These are phyloP conservation scores for Eulemur macaco DNA, from an alignment of 2,113 vertebrate genomes.

Conservation along the genomic window DNA sequence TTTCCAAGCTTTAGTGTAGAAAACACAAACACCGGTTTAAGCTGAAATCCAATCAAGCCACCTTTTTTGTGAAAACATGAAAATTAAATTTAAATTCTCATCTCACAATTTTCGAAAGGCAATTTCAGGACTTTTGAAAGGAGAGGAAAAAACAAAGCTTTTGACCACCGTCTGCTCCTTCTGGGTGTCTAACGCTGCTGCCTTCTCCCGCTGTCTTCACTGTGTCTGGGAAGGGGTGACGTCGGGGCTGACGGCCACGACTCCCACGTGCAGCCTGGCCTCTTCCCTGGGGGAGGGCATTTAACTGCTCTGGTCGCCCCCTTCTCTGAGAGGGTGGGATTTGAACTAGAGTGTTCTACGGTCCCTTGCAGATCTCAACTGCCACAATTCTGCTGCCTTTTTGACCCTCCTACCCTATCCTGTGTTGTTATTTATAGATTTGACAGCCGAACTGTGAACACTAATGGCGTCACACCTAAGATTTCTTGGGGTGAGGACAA, in stretches of 20 bases:
- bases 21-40: constrained; percentile 54
- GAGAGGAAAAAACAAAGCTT: neutral
- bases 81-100: constrained; percentile 36
- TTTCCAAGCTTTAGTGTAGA: constrained; percentile 38
- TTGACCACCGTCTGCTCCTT: neutral
- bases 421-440: too few species aligned
- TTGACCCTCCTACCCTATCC: too few species aligned
- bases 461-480: neutral
- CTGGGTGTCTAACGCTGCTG: neutral
- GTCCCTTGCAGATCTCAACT: neutral
- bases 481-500: neutral
- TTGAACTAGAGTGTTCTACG: neutral
- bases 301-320: neutral
- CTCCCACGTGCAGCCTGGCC: fast-evolving
- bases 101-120: neutral
- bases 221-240: fast-evolving
- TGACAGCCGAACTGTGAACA: neutral
- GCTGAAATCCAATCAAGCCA: constrained; percentile 49
- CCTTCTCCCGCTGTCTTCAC: neutral
- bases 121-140: neutral
- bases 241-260: neutral
- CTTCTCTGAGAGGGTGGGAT: neutral
- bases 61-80: constrained; percentile 32
- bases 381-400: neutral
- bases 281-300: neutral